Evolutionary conservation across 1,140 invertebrate genomes (phyloP), one percentile per base, ranked within the genome.

Genomic region (Drosophila azteca): DNA sequence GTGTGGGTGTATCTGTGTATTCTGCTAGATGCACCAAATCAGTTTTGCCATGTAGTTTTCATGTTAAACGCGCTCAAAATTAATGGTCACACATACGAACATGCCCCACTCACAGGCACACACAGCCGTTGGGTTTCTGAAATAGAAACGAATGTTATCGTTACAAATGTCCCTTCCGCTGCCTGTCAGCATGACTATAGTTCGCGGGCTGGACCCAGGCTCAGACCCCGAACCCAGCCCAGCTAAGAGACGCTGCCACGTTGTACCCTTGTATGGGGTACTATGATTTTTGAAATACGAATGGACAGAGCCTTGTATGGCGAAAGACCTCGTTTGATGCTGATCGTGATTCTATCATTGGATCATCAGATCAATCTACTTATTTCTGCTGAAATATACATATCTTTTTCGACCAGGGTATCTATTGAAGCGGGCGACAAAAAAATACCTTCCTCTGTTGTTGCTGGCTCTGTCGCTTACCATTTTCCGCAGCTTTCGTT

Each of bases 1-100:
- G 35, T 63, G 26, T 76, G 11, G 62, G 71, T 39, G 35, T 39
- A 39, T 11, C 35, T 39, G 35, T 39, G 35, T 39, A 13, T 77
- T 80, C 68, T 52, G 63, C 58, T 63, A 73, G 68, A 64, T 81
- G 82, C 66, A 78, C 70, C 66, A 85, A 85, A 85, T 85, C 82
- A 78, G 82, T 85, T 85, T 77, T 88, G 78, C 82, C 73, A 85
- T 85, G 83, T 87, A 84, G 81, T 85, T 85, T 85, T 85, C 81
- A 85, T 85, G 81, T 85, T 85, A 85, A 85, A 85, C 81, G 81
- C 81, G 81, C 81, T 85, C 81, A 85, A 85, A 85, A 85, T 85
- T 85, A 85, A 85, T 85, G 81, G 81, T 77, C 77, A 70, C 77
- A 84, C 72, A 77, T 55, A 79, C 62, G 61, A 67, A 31, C 49